Evolutionary conservation across 2,888 invertebrate genomes (phyloP).

Genomic region (Uropetala carovei): DNA sequence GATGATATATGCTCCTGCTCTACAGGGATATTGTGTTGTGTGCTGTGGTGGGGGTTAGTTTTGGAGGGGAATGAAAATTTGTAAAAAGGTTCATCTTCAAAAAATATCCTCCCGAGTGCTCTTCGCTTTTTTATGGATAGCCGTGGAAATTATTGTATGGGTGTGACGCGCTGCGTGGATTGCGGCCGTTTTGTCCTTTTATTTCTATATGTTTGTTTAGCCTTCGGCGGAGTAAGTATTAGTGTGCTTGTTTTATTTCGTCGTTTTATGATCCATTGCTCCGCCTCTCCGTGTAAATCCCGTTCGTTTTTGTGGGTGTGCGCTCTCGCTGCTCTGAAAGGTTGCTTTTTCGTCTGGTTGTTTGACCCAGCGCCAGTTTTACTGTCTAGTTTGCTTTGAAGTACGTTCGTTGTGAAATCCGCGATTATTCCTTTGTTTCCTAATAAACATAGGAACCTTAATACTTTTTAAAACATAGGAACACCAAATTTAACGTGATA

Average conservation of each 20-base stretch:
- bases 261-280: not conserved
- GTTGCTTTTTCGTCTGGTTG: not conserved
- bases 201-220: not conserved
- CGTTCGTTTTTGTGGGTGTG: constrained; percentile 14
- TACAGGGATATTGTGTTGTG: constrained; percentile 1
- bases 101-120: not conserved
- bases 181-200: constrained; percentile 25
- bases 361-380: not conserved
- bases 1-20: constrained; percentile 1
- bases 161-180: constrained; percentile 33
- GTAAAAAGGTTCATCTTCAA: constrained; percentile 23
- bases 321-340: not conserved
- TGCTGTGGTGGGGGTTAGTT: constrained; percentile 29
- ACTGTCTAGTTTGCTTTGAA: not conserved
- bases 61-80: constrained; percentile 44
- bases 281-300: not conserved
- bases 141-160: constrained; percentile 15
- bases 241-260: not conserved
- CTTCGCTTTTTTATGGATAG: constrained; percentile 47
- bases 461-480: not conserved
- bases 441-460: not conserved
- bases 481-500: too few species aligned
- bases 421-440: not conserved
- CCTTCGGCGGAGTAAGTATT: constrained; percentile 53
- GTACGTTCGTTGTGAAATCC: not conserved